These are phyloP conservation scores for Tholera decimalis DNA, from an alignment of 2,888 invertebrate species.

Conservation along the genomic window DNA sequence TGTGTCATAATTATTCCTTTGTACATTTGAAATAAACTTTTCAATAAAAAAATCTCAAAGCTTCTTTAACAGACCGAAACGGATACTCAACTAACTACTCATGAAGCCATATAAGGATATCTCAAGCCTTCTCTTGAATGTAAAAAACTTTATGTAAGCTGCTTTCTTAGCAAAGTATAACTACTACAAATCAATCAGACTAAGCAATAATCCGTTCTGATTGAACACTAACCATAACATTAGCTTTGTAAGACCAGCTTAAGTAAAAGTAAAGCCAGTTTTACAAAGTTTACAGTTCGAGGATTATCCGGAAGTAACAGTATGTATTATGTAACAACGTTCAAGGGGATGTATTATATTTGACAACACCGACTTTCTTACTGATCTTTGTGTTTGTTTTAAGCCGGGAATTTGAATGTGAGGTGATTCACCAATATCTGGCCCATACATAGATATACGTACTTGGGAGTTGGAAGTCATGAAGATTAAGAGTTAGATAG, in stretches of 20 bases:
- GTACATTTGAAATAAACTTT: background rate
- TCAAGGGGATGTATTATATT: conserved; percentile 21
- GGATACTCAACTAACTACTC: background rate
- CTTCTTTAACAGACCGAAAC: background rate
- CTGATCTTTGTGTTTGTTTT: background rate
- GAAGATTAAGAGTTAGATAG: background rate
- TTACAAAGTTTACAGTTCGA: too few species aligned
- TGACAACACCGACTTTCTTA: conserved; percentile 29
- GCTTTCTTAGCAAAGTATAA: background rate
- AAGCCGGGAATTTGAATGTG: background rate
- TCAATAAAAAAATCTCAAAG: background rate
- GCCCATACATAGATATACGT: too few species aligned
- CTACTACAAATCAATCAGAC: conserved; percentile 11
- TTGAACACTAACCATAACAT: conserved; percentile 9
- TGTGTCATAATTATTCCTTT: background rate
- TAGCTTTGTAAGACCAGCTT: conserved; percentile 23
- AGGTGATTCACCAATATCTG: background rate
- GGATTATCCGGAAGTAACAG: conserved; percentile 41
- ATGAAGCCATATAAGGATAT: conserved; percentile 1
- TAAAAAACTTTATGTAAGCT: background rate
- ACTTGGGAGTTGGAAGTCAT: background rate
- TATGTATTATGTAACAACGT: conserved; percentile 11
- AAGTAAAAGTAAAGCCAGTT: too few species aligned
- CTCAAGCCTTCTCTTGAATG: background rate
- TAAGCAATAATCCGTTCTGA: conserved; percentile 14